Conservation (phyloP, 2,797 vertebrate genomes). For the Philypnodon macrostomus region DNA sequence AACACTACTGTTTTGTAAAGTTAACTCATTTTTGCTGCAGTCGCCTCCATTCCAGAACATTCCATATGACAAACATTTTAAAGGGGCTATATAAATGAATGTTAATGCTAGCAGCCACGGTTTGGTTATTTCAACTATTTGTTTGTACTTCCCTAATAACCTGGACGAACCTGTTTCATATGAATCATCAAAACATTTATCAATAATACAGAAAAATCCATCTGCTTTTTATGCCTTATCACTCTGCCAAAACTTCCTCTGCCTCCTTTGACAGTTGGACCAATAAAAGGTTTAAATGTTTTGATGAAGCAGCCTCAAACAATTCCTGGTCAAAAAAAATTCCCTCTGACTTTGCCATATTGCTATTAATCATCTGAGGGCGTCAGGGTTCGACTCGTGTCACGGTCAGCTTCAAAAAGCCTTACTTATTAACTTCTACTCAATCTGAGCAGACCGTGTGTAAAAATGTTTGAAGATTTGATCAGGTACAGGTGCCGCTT, state of each 20-base stretch:
- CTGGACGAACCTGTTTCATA: conserved; percentile 35
- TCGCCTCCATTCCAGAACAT: no score
- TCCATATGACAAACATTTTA: no score
- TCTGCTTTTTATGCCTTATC: conserved; percentile 31
- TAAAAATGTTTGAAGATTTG: conserved; percentile 76
- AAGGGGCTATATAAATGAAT: no score
- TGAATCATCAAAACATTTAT: conserved; percentile 45
- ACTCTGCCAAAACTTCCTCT: conserved; percentile 31
- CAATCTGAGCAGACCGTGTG: conserved; percentile 56
- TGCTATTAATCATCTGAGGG: conserved; percentile 75
- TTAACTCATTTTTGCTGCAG: no score
- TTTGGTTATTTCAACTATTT: conserved; percentile 39
- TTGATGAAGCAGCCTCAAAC: conserved; percentile 75
- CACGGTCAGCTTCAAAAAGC: conserved; percentile 75
- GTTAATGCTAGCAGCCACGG: no score
- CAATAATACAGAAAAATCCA: conserved; percentile 55
- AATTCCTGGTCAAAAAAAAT: conserved; percentile 36
- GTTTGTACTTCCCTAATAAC: conserved; percentile 61
- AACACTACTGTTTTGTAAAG: no score
- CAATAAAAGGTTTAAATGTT: conserved; percentile 63
- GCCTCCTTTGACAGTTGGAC: conserved; percentile 53
- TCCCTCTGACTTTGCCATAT: conserved; percentile 44
- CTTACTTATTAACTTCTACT: conserved; percentile 74
- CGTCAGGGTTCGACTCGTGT: conserved; percentile 66
- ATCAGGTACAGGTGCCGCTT: conserved; percentile 73